Percentiles rank a stretch among this genome's conserved stretches.
phyloP scores from a whole-genome alignment of 2,113 vertebrate species.

The Nicator chloris region DNA sequence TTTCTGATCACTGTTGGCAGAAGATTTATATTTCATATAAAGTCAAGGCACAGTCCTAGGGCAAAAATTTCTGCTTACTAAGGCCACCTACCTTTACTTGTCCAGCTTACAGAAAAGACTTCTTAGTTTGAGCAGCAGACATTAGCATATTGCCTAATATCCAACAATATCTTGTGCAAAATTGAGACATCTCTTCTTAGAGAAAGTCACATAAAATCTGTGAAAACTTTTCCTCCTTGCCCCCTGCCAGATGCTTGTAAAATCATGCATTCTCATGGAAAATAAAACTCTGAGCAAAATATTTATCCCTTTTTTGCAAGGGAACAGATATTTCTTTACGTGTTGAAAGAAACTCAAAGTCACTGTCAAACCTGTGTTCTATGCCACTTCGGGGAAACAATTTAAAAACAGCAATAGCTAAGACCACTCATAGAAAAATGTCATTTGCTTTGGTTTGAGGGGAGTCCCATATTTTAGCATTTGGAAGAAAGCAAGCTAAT shows the following conservation, averaged over 20 bases:
- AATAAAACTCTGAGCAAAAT: background rate
- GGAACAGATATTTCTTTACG: background rate
- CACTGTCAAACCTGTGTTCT: background rate
- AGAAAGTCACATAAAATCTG: background rate
- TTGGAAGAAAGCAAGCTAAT: background rate
- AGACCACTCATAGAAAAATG: background rate
- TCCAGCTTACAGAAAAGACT: background rate
- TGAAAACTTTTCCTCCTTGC: background rate
- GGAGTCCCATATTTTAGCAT: background rate
- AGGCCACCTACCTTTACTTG: background rate
- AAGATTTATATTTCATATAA: background rate
- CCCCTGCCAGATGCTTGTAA: background rate
- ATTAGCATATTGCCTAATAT: background rate
- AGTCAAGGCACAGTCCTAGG: background rate
- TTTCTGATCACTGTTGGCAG: background rate
- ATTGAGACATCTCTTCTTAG: background rate
- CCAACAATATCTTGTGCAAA: background rate
- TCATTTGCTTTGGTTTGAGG: background rate
- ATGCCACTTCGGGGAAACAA: background rate
- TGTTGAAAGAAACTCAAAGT: background rate
- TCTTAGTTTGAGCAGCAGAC: background rate
- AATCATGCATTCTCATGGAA: background rate
- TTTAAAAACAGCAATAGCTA: background rate
- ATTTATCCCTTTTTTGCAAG: background rate
- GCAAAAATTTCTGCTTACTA: background rate